phyloP scores from a whole-genome alignment of 35 echinoderm and acorn worm genomes.

The Amphiura filiformis region DNA sequence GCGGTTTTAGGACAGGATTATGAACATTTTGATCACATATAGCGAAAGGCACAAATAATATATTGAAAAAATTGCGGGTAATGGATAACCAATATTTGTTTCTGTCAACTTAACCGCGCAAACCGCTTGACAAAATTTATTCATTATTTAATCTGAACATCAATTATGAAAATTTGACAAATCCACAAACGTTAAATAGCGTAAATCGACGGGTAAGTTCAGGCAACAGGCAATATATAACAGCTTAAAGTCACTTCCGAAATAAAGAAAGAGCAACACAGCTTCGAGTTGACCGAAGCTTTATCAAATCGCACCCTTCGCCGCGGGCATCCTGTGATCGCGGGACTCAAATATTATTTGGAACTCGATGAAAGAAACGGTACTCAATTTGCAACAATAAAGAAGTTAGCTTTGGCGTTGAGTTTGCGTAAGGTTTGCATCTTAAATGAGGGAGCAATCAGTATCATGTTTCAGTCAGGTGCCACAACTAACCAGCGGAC shows the following conservation, averaged over 20 bases:
- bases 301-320: neutral
- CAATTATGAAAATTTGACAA: constrained; percentile 3
- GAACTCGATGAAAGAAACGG: neutral
- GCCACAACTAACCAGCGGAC: neutral
- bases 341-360: too few relatives aligned
- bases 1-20: too few relatives aligned
- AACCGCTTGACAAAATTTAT: neutral
- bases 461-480: neutral
- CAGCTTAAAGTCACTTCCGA: constrained; percentile 10
- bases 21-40: too few relatives aligned
- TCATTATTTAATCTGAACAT: constrained; percentile 4
- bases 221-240: neutral
- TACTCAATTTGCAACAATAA: neutral
- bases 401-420: neutral
- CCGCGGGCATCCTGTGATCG: neutral
- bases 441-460: neutral
- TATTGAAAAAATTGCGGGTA: neutral
- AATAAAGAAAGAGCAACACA: neutral
- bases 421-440: neutral
- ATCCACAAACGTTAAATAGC: neutral
- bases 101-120: neutral
- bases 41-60: too few relatives aligned
- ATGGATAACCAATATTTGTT: neutral
- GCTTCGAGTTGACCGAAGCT: neutral
- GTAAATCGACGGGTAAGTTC: neutral